These are phyloP conservation scores for Melierax canorus DNA, from an alignment of 2,113 vertebrate genomes.

Conservation along the genomic window DNA sequence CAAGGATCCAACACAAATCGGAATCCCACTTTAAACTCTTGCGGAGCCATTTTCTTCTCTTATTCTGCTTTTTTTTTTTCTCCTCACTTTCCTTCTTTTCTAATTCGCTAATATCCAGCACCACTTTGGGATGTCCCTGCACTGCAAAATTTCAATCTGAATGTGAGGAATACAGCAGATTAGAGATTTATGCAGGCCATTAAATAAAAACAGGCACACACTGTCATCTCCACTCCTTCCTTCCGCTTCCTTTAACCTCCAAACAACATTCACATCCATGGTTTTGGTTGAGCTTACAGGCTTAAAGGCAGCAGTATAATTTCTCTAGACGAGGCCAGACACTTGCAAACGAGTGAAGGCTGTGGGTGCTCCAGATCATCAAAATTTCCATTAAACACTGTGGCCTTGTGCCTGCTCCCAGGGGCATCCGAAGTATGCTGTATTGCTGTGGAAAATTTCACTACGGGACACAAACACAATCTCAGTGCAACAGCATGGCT, in stretches of 20 bases:
- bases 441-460: neutral
- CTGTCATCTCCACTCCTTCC: neutral
- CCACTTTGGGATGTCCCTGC: neutral
- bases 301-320: neutral
- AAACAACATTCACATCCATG: neutral
- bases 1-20: conserved; percentile 1
- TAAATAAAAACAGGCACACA: neutral
- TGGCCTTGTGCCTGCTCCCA: neutral
- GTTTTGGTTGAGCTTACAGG: neutral
- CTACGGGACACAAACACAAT: neutral
- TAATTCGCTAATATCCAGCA: neutral
- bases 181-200: neutral
- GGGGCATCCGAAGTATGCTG: accelerated
- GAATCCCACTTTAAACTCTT: neutral
- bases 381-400: neutral
- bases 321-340: neutral
- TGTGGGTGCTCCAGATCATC: neutral
- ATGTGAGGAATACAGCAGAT: neutral
- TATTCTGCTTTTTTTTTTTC: too few species aligned
- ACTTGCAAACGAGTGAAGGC: neutral
- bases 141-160: neutral
- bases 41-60: neutral
- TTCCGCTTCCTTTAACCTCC: neutral
- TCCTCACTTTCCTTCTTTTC: neutral
- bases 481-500: neutral